Evolutionary conservation across 2,113 vertebrate species (phyloP).

Genomic region (human (Homo sapiens)): DNA sequence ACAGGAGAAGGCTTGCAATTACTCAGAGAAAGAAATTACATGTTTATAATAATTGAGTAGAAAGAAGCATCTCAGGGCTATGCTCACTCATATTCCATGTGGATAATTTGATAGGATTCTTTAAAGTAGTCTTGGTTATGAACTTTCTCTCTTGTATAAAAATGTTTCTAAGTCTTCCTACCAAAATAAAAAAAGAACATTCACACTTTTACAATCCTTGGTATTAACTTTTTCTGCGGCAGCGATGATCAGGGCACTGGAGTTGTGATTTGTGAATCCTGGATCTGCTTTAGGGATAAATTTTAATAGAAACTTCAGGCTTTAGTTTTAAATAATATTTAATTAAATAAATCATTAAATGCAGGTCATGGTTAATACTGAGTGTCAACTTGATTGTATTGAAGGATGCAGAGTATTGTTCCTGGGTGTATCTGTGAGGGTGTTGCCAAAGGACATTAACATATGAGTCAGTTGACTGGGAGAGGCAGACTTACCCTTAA

Average conservation of each 20-base stretch:
- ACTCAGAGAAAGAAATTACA: conserved; percentile 33
- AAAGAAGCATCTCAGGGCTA: background rate
- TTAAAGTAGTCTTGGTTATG: background rate
- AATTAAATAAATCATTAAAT: background rate
- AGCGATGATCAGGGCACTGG: background rate
- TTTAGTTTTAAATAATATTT: background rate
- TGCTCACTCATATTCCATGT: background rate
- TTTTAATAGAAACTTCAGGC: background rate
- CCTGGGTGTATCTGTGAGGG: too few species aligned
- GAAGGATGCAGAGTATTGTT: too few species aligned
- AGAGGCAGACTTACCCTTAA: too few species aligned
- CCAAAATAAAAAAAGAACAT: background rate
- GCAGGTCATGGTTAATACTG: background rate
- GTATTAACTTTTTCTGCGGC: background rate
- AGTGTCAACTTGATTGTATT: too few species aligned
- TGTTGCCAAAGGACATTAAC: too few species aligned
- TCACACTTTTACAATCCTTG: background rate
- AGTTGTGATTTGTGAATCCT: background rate
- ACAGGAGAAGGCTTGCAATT: background rate
- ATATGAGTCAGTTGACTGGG: too few species aligned
- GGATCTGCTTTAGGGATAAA: background rate
- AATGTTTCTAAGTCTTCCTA: background rate
- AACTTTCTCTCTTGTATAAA: background rate
- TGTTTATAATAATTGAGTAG: background rate
- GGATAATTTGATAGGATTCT: background rate